These are phyloP conservation scores for Rhagophthalmus giganteus DNA, from an alignment of 2,888 invertebrate species.

Conservation along the genomic window DNA sequence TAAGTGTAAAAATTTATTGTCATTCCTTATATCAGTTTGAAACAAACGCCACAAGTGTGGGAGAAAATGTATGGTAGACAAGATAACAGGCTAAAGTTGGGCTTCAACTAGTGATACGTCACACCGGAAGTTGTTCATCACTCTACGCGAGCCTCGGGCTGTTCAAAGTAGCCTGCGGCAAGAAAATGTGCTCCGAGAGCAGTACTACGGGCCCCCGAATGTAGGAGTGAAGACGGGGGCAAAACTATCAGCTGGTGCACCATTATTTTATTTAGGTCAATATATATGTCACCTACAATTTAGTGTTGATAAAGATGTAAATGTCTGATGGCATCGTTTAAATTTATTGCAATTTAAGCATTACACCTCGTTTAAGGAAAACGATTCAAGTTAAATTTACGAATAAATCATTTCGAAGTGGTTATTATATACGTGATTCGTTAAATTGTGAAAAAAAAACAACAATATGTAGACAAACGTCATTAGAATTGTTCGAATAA, in stretches of 20 bases:
- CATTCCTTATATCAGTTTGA: conserved; percentile 14
- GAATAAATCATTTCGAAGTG: too few species aligned
- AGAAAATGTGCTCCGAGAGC: conserved; percentile 4
- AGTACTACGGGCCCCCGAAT: conserved; percentile 11
- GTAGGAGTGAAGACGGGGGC: conserved; percentile 51
- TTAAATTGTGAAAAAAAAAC: not conserved
- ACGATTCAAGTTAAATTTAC: too few species aligned
- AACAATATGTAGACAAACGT: not conserved
- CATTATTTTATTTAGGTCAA: conserved; percentile 39
- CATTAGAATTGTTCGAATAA: not conserved
- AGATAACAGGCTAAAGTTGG: conserved; percentile 25
- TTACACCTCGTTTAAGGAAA: too few species aligned
- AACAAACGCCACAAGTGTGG: conserved; percentile 28
- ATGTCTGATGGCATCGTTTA: not conserved
- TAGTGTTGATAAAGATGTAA: conserved; percentile 15
- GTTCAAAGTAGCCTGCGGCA: conserved; percentile 58
- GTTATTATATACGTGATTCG: too few species aligned
- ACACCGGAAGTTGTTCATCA: conserved; percentile 40
- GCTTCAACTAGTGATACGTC: conserved; percentile 31
- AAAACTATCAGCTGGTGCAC: conserved; percentile 46
- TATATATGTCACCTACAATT: conserved; percentile 35
- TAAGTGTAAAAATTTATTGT: conserved; percentile 16
- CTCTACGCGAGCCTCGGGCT: conserved; percentile 47
- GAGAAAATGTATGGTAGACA: conserved; percentile 25
- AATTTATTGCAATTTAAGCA: not conserved